A percentile compares a stretch with the other conserved stretches of the same genome.
phyloP scores from a whole-genome alignment of 2,113 vertebrate genomes.

The Antigone vipio region DNA sequence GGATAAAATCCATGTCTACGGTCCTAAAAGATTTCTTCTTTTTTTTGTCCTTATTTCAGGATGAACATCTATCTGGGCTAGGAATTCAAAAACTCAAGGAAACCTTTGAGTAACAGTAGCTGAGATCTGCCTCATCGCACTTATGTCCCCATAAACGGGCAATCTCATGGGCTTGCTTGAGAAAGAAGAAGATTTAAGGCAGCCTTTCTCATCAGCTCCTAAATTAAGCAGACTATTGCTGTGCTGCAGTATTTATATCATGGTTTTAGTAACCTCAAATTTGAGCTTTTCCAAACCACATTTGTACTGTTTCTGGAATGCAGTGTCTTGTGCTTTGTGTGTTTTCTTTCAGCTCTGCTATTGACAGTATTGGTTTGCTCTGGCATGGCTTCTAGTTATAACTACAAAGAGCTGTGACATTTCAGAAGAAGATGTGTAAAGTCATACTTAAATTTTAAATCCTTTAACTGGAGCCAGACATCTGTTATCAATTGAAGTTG shows the following conservation, averaged over 20 bases:
- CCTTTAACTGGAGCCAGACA: slow-evolving; percentile 31
- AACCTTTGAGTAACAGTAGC: not conserved
- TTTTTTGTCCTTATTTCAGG: not conserved
- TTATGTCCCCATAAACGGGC: not conserved
- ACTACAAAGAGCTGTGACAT: slow-evolving; percentile 53
- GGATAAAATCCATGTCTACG: not conserved
- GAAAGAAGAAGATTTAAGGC: not conserved
- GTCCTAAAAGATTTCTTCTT: not conserved
- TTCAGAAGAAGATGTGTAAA: slow-evolving; percentile 33
- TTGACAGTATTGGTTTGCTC: slow-evolving; percentile 29
- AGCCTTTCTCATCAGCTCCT: not conserved
- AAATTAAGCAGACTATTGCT: not conserved
- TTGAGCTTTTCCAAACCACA: not conserved
- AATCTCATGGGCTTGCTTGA: not conserved
- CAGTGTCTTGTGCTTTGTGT: not conserved
- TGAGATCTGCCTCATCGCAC: not conserved
- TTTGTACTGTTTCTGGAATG: slow-evolving; percentile 14
- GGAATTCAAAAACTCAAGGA: not conserved
- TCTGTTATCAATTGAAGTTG: slow-evolving; percentile 35
- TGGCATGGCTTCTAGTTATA: not conserved
- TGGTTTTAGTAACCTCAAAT: not conserved
- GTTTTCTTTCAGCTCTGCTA: slow-evolving; percentile 38
- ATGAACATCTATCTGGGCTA: not conserved
- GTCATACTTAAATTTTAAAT: not conserved
- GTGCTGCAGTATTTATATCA: not conserved